Percentiles rank a stretch among this genome's conserved stretches.
phyloP scores from a whole-genome alignment of 2,888 invertebrate genomes.

The Pegoplata infirma region DNA sequence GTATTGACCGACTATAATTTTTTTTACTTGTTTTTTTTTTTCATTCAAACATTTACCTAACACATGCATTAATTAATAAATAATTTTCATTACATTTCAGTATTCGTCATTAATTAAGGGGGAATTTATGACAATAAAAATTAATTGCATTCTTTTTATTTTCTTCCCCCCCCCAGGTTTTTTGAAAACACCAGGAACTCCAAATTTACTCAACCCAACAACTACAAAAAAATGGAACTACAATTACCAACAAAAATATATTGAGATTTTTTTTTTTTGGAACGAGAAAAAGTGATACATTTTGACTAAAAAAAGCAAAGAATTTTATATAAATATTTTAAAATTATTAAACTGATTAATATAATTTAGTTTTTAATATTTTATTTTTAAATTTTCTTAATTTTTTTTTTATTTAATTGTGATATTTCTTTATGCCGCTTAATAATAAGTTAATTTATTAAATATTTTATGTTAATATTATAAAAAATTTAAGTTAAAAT shows the following conservation, averaged over 20 bases:
- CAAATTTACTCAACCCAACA: neutral
- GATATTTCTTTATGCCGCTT: slow-evolving; percentile 18
- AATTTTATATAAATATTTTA: neutral
- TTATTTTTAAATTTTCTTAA: slow-evolving; percentile 5
- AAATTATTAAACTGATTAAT: neutral
- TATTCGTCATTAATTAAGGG: slow-evolving; percentile 29
- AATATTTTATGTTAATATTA: slow-evolving; percentile 1
- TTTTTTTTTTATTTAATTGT: slow-evolving; percentile 37
- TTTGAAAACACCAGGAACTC: neutral
- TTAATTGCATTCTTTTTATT: slow-evolving; percentile 47
- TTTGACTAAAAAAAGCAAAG: neutral
- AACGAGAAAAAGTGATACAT: neutral
- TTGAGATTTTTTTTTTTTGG: neutral
- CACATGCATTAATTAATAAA: no score
- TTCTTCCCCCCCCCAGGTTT: slow-evolving; percentile 35
- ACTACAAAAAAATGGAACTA: neutral
- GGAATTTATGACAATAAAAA: slow-evolving; percentile 28
- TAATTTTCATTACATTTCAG: slow-evolving; percentile 34
- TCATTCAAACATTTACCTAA: no score
- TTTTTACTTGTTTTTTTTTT: no score
- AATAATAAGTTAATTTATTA: slow-evolving; percentile 6
- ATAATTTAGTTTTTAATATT: neutral
- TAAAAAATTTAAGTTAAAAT: slow-evolving; percentile 33
- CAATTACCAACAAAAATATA: neutral
- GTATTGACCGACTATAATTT: no score